Percentiles rank a stretch among this genome's conserved stretches.
Evolutionary conservation across 2,797 vertebrate genomes (phyloP).

Genomic region (Nasua narica): DNA sequence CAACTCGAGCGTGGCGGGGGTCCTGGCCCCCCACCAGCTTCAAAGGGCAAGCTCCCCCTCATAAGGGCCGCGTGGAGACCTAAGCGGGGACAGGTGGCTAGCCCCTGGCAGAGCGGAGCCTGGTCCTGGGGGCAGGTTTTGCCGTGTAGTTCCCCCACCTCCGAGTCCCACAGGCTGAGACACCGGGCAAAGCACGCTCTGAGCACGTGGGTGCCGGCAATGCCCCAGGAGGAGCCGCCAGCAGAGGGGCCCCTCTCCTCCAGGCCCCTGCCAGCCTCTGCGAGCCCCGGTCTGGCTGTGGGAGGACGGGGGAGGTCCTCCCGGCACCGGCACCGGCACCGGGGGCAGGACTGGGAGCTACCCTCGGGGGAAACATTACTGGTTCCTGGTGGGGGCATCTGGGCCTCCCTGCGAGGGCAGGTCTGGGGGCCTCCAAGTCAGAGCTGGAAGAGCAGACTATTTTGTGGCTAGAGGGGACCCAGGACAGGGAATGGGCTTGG

Average conservation of each 20-base stretch:
- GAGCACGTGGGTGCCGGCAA: background rate
- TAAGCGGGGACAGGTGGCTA: fast-evolving
- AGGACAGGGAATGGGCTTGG: background rate
- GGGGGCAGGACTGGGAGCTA: fast-evolving
- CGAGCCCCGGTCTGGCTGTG: background rate
- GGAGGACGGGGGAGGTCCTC: background rate
- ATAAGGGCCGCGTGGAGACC: background rate
- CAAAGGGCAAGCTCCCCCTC: background rate
- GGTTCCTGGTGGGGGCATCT: no score
- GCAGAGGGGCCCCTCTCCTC: background rate
- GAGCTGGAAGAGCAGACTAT: background rate
- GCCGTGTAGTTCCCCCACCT: no score
- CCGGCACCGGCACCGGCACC: no score
- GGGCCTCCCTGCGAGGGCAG: background rate
- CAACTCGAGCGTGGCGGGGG: background rate
- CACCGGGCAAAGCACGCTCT: background rate
- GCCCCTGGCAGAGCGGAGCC: background rate
- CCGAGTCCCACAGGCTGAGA: background rate
- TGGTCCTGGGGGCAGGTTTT: fast-evolving
- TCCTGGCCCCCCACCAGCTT: background rate
- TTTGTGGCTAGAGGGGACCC: background rate
- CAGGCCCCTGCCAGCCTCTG: background rate
- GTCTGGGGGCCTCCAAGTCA: background rate
- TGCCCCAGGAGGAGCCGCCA: background rate
- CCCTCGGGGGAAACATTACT: no score